phyloP scores from a whole-genome alignment of 2,113 vertebrate genomes.

The Anthoscopus minutus region DNA sequence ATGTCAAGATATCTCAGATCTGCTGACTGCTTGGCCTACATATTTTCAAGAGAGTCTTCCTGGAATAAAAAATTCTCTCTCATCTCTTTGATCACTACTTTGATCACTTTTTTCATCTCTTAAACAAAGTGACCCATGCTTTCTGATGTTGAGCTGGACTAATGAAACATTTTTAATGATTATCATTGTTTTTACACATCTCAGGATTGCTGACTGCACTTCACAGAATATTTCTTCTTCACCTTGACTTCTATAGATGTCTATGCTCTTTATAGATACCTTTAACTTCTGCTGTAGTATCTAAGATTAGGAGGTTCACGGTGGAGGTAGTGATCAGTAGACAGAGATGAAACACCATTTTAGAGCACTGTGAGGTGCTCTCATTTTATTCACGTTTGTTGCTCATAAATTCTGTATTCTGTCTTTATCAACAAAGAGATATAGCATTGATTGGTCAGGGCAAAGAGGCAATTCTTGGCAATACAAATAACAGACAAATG shows the following conservation, averaged over 20 bases:
- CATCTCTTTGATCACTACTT: not conserved
- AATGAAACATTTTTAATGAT: not conserved
- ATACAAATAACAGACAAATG: not conserved
- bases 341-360: not conserved
- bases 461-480: not conserved
- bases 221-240: not conserved
- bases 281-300: not conserved
- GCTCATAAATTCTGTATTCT: not conserved
- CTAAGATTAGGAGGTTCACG: not conserved
- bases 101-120: not conserved
- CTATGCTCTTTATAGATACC: not conserved
- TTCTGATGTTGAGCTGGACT: not conserved
- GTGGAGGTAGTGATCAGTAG: not conserved
- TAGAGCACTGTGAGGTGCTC: not conserved
- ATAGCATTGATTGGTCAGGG: not conserved
- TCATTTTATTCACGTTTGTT: not conserved
- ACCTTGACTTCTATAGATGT: not conserved
- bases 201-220: not conserved
- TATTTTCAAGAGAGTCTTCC: not conserved
- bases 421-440: not conserved
- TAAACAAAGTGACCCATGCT: not conserved
- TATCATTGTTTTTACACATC: not conserved
- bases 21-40: not conserved
- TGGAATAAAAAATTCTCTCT: constrained; percentile 7
- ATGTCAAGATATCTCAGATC: not conserved